Evolutionary conservation across 2,888 invertebrate species (phyloP).

Genomic region (Xestia ashworthii): DNA sequence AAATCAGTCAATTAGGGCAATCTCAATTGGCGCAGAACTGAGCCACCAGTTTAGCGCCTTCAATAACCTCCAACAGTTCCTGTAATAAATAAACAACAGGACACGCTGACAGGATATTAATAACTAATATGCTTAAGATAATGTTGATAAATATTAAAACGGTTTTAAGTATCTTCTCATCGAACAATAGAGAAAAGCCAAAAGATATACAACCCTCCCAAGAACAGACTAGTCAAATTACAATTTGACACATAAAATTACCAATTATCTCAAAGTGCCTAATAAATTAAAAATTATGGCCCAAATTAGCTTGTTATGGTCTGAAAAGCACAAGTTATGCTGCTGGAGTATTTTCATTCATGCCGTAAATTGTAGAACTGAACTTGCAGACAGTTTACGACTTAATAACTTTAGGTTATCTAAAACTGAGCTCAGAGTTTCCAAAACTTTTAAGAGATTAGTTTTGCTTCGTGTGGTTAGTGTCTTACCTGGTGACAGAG

Average conservation of each 20-base stretch:
- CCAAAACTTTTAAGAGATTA: background rate
- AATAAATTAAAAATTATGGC: conserved; percentile 16
- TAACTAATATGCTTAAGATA: no score
- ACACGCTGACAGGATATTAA: no score
- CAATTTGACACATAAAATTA: conserved; percentile 6
- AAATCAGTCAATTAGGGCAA: no score
- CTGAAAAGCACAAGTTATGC: background rate
- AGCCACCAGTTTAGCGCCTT: background rate
- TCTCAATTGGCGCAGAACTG: background rate
- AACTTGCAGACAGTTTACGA: background rate
- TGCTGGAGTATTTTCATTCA: conserved; percentile 7
- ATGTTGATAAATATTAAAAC: background rate
- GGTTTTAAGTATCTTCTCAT: background rate
- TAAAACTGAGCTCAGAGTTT: background rate
- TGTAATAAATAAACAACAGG: no score
- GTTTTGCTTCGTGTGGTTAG: background rate
- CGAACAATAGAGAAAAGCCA: background rate
- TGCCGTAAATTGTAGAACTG: background rate
- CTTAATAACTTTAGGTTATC: background rate
- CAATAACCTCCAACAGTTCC: no score
- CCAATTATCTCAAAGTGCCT: background rate
- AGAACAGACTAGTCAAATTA: background rate
- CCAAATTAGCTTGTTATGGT: conserved; percentile 5
- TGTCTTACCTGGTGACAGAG: no score
- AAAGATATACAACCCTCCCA: background rate